Evolutionary conservation across 2,888 invertebrate species (phyloP).

Genomic region (Panzeria rudis): DNA sequence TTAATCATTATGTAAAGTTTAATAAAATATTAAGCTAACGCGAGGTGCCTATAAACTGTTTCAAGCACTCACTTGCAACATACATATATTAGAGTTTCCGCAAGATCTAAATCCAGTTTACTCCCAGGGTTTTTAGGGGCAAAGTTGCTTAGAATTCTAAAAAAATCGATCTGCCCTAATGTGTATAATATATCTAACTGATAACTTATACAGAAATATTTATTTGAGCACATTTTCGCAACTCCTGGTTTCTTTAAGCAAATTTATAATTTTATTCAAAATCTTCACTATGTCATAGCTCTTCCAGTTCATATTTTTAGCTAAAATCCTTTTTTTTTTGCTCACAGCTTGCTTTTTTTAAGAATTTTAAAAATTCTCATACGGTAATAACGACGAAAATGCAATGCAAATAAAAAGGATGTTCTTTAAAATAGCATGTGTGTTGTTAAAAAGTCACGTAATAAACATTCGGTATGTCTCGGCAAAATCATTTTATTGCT

Average conservation of each 20-base stretch:
- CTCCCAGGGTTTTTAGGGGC: too few relatives aligned
- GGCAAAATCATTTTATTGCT: slow-evolving; percentile 69
- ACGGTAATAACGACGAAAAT: slow-evolving; percentile 10
- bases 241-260: not conserved
- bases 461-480: slow-evolving; percentile 67
- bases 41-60: too few relatives aligned
- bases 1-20: too few relatives aligned
- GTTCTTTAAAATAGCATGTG: slow-evolving; percentile 19
- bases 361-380: slow-evolving; percentile 46
- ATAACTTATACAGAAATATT: too few relatives aligned
- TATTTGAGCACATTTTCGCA: not conserved
- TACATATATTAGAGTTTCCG: too few relatives aligned
- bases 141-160: too few relatives aligned
- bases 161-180: too few relatives aligned
- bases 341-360: not conserved
- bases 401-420: slow-evolving; percentile 18
- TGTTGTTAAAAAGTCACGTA: slow-evolving; percentile 64
- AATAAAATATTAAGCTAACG: too few relatives aligned
- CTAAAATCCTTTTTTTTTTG: not conserved
- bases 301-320: slow-evolving; percentile 19
- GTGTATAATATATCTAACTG: too few relatives aligned
- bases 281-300: slow-evolving; percentile 12
- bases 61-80: too few relatives aligned
- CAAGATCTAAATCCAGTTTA: too few relatives aligned
- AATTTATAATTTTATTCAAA: not conserved